Evolutionary conservation across 2,797 vertebrate genomes (phyloP), one percentile per base, ranked within the genome.

Genomic region (Paguma larvata): DNA sequence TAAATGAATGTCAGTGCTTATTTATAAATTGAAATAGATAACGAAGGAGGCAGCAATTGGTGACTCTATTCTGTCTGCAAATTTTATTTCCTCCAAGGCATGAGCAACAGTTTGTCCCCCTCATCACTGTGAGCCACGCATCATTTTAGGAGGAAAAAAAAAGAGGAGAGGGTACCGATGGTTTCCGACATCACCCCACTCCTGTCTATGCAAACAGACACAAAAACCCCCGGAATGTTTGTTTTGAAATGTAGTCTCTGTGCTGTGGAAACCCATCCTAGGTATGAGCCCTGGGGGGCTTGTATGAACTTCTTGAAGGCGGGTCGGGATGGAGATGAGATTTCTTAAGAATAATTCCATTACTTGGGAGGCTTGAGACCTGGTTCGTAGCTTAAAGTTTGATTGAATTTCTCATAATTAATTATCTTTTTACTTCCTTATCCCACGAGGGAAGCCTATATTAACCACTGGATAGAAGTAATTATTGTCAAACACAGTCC

Each of bases 341-440:
- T 78, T 96, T 95, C 70, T 88, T 94, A 95, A 90, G 88, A 85
- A 89, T 79, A 88, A 91, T 90, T 67, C 48, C 34, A 65, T 92
- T 96, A 72, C 78, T 89, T 94, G 93, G 83, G 85, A 97, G 87
- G 16, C 32, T 86, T 80, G 65, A 82, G 83, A 95, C 6, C 25
- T 94, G 68, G 51, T 86, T 93, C 75, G 51, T 70, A 84, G 44
- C 72, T 95, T 92, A 80, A 96, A 82, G 21, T 89, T 75, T 65
- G 41, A 75, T 27, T 98, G 56, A 95, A 70, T 94, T 73, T 91
- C 5, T 77, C 75, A 82, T 89, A 85, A 92, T 96, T 97, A 97
- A 96, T 96, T 84, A 94, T 87, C 88, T 93, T 12, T 75, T 78
- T 62, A 7, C 34, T 79, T 89, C 23, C 53, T 21, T 62, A 21